phyloP scores from a whole-genome alignment of 2,797 vertebrate species.

The Limnodromus scolopaceus region DNA sequence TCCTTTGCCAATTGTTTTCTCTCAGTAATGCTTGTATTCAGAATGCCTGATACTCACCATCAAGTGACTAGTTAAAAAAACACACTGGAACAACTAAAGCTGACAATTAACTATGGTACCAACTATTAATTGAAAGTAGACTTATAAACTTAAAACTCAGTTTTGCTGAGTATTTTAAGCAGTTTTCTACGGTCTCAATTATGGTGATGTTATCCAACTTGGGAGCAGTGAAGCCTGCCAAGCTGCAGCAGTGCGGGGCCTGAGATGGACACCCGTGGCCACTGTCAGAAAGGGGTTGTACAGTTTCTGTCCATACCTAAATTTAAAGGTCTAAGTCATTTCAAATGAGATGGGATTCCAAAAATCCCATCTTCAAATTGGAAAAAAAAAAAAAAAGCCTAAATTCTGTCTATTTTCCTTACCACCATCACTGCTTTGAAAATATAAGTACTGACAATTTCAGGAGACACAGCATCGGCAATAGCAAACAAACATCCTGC shows the following conservation, averaged over 20 bases:
- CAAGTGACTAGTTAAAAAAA: not conserved
- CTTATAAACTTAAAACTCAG: not conserved
- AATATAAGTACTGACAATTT: conserved; percentile 7
- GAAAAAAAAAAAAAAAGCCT: not conserved
- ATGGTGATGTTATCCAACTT: not conserved
- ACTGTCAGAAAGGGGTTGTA: not conserved
- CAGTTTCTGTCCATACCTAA: not conserved
- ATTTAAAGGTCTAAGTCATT: not conserved
- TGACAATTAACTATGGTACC: not conserved
- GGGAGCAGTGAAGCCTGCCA: not conserved
- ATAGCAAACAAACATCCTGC: conserved; percentile 30
- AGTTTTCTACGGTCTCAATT: not conserved
- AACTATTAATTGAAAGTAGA: not conserved
- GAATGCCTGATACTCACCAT: not conserved
- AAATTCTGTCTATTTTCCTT: not conserved
- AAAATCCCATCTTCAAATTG: not conserved
- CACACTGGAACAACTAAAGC: not conserved
- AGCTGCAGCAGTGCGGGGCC: fast-evolving
- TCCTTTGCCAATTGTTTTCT: not conserved
- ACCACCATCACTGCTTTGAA: not conserved
- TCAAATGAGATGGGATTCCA: not conserved
- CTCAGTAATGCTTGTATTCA: not conserved
- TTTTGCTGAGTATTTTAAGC: not conserved
- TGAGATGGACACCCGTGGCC: not conserved
- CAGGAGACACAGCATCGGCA: not conserved